Percentiles rank a stretch among this genome's conserved stretches.
Evolutionary conservation across 2,113 vertebrate species (phyloP).

Genomic region (Ptilonorhynchus violaceus): DNA sequence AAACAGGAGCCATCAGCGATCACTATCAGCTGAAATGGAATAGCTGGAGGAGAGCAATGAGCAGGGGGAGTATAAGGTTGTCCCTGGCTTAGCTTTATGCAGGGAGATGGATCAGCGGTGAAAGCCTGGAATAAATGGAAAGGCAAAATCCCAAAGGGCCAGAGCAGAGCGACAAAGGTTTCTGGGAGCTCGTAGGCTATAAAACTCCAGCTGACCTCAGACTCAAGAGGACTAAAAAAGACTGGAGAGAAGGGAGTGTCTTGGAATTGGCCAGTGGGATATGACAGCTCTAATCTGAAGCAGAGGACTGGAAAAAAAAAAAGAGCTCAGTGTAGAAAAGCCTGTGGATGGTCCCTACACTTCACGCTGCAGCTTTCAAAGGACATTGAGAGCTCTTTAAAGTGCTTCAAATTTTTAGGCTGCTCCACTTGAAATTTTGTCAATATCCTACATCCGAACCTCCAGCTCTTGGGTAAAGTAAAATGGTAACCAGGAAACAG

Average conservation of each 20-base stretch:
- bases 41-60: neutral
- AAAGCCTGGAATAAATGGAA: neutral
- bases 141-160: neutral
- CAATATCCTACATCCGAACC: neutral
- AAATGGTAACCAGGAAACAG: conserved; percentile 20
- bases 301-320: neutral
- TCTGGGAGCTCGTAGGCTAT: neutral
- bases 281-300: neutral
- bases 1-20: neutral
- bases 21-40: neutral
- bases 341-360: neutral
- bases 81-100: neutral
- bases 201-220: conserved; percentile 23
- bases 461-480: neutral
- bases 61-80: neutral
- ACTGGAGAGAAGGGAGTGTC: neutral
- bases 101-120: neutral
- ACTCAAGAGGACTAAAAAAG: neutral
- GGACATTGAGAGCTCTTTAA: neutral
- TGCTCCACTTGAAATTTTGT: neutral
- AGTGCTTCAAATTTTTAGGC: neutral
- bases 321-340: neutral
- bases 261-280: neutral
- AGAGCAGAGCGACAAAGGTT: neutral
- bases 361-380: neutral